Conservation (phyloP, 2,797 vertebrate species). For the Clamator glandarius region DNA sequence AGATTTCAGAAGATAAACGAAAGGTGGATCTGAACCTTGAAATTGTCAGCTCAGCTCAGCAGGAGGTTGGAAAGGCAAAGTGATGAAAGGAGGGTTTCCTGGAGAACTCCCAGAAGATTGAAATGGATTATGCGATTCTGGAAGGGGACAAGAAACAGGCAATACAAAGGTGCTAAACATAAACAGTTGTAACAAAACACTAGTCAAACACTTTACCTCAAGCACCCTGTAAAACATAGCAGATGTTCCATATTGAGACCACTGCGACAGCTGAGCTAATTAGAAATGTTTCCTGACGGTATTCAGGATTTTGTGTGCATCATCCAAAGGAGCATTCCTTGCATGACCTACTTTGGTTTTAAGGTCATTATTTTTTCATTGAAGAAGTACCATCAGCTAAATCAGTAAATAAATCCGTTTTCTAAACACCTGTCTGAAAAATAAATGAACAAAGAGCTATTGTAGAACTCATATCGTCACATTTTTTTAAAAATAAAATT, state of each 20-base stretch:
- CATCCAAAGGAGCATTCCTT: neutral
- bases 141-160: conserved; percentile 30
- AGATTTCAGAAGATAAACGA: conserved; percentile 41
- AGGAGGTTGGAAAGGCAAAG: conserved; percentile 33
- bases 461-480: neutral
- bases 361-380: neutral
- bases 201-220: neutral
- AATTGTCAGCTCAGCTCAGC: conserved; percentile 32
- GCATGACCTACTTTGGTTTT: neutral
- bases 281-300: neutral
- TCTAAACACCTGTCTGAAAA: neutral
- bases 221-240: neutral
- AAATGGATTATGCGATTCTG: neutral
- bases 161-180: conserved; percentile 16
- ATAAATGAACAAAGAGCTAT: neutral
- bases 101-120: conserved; percentile 35
- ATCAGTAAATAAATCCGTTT: conserved; percentile 11
- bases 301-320: neutral
- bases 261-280: neutral
- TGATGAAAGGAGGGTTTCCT: conserved; percentile 40
- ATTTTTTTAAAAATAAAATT: conserved; percentile 30
- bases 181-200: conserved; percentile 4
- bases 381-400: neutral
- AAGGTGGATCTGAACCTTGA: conserved; percentile 42
- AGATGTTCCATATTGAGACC: neutral